Percentiles rank a stretch among this genome's conserved stretches.
phyloP scores from a whole-genome alignment of 2,888 invertebrate species.

The Platycnemis pennipes region DNA sequence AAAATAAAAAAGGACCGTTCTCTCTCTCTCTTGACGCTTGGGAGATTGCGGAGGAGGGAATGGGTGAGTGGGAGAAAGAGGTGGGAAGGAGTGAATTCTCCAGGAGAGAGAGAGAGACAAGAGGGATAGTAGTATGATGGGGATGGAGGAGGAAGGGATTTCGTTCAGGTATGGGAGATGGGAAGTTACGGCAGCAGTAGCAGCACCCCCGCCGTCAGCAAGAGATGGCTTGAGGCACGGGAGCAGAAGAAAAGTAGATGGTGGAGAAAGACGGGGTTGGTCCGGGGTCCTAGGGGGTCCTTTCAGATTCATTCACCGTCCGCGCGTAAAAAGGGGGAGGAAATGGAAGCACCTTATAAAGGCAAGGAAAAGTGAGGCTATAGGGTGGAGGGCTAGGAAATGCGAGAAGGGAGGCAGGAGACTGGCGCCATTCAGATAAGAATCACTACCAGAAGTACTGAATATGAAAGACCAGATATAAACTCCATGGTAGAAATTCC shows the following conservation, averaged over 20 bases:
- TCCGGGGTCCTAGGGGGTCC: background rate
- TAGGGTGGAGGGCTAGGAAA: background rate
- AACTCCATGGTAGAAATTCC: no score
- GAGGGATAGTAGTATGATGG: background rate
- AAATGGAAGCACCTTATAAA: slow-evolving; percentile 19
- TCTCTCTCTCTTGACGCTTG: no score
- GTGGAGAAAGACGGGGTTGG: no score
- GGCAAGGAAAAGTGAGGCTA: background rate
- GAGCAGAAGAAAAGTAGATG: background rate
- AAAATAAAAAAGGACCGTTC: background rate
- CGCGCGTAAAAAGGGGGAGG: background rate
- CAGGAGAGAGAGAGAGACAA: background rate
- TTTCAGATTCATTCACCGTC: slow-evolving; percentile 40
- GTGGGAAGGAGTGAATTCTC: background rate
- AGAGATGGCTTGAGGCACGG: background rate
- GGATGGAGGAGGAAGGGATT: background rate
- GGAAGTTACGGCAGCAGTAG: background rate
- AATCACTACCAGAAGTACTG: no score
- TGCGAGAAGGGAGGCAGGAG: background rate
- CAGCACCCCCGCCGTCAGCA: background rate
- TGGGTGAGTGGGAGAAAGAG: background rate
- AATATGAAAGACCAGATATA: no score
- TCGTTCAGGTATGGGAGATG: background rate
- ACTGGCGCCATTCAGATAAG: background rate
- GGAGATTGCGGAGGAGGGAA: background rate